Evolutionary conservation across 2,113 vertebrate genomes (phyloP).

Genomic region (Amphiprion ocellaris): DNA sequence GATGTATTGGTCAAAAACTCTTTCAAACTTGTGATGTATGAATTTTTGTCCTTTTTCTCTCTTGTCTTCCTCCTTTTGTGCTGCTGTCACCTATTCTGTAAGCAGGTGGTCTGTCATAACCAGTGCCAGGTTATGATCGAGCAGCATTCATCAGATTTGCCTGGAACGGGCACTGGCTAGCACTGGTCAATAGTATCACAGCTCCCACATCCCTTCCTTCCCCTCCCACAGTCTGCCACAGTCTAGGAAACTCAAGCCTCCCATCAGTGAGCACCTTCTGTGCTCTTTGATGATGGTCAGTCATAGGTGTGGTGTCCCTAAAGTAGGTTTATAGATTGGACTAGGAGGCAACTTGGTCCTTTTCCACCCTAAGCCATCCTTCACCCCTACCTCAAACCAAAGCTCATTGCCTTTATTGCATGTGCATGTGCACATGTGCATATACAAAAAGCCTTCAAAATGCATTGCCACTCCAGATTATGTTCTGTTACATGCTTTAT

Average conservation of each 20-base stretch:
- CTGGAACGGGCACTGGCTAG: slow-evolving; percentile 78
- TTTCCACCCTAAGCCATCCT: background rate
- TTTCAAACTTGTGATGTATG: too few relatives aligned
- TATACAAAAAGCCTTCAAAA: slow-evolving; percentile 65
- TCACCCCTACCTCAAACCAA: slow-evolving; percentile 64
- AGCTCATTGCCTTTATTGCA: slow-evolving; percentile 68
- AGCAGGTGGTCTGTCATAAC: slow-evolving; percentile 45
- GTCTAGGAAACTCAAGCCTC: slow-evolving; percentile 5
- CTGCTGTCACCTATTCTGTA: slow-evolving; percentile 14
- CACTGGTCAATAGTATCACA: slow-evolving; percentile 39
- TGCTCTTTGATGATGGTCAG: too few relatives aligned
- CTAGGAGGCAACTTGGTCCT: background rate
- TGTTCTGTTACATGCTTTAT: slow-evolving; percentile 1
- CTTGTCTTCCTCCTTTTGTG: slow-evolving; percentile 1
- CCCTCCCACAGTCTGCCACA: slow-evolving; percentile 2
- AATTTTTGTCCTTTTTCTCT: slow-evolving; percentile 8
- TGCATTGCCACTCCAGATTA: slow-evolving; percentile 23
- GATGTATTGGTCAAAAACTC: background rate
- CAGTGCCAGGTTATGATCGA: slow-evolving; percentile 84
- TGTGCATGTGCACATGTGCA: slow-evolving; percentile 48
- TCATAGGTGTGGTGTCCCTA: background rate
- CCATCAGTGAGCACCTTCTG: too few relatives aligned
- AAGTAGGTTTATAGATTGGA: background rate
- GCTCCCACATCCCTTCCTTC: background rate
- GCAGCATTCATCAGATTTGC: slow-evolving; percentile 75